A percentile compares a stretch with the other conserved stretches of the same genome.
These are phyloP conservation scores for Uloborus plumipes DNA, from an alignment of 2,888 invertebrate species.

Conservation along the genomic window DNA sequence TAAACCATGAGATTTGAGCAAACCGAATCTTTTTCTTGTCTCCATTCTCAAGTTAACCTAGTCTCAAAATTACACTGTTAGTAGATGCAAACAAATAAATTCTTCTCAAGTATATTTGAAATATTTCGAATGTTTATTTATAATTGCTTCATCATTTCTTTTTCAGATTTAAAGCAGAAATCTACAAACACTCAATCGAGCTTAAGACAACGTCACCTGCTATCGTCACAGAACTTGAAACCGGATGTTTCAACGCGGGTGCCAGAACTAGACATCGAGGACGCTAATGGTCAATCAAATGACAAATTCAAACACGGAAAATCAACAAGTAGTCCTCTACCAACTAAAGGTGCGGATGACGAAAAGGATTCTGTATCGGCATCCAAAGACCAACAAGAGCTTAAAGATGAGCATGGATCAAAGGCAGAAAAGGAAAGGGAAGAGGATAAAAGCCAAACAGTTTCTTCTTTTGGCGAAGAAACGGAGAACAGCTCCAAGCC, in stretches of 20 bases:
- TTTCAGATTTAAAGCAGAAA: conserved; percentile 22
- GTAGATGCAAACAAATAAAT: no score
- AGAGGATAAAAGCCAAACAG: no score
- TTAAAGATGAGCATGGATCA: neutral
- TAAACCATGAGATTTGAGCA: no score
- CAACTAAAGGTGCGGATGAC: neutral
- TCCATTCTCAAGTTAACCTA: no score
- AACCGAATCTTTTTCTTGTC: no score
- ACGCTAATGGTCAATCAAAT: neutral
- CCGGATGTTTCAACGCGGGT: neutral
- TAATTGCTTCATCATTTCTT: neutral
- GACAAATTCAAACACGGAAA: neutral
- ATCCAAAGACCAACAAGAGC: neutral
- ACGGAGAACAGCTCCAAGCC: no score
- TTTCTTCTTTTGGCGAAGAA: no score
- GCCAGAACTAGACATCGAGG: neutral
- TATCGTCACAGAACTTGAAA: neutral
- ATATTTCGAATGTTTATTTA: no score
- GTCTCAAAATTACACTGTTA: no score
- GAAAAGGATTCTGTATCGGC: neutral
- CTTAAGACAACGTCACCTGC: conserved; percentile 30
- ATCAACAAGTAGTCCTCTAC: neutral
- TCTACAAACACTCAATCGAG: conserved; percentile 28
- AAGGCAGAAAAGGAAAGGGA: neutral
- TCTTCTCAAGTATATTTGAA: no score